Percentiles rank a stretch among this genome's conserved stretches.
These are phyloP conservation scores for Botia kubotai DNA, from an alignment of 2,797 vertebrate genomes.

Conservation along the genomic window DNA sequence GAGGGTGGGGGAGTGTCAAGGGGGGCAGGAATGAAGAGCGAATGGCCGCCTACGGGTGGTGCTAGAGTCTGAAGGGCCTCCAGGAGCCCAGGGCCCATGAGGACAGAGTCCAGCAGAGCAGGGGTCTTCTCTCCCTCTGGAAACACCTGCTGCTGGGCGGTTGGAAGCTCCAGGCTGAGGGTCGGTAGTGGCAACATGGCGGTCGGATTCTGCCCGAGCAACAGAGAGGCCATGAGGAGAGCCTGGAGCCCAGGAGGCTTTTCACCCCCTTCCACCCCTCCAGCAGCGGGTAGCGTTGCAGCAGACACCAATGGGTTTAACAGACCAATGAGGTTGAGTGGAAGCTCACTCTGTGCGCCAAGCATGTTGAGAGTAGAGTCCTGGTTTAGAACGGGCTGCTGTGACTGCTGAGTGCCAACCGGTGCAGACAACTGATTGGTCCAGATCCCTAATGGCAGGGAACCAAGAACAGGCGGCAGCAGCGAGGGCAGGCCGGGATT, in stretches of 20 bases:
- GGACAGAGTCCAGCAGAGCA: constrained; percentile 78
- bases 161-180: constrained; percentile 80
- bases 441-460: constrained; percentile 73
- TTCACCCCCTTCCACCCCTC: constrained; percentile 63
- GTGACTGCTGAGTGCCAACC: constrained; percentile 30
- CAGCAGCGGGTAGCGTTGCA: constrained; percentile 62
- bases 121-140: constrained; percentile 78
- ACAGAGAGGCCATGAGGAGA: constrained; percentile 85
- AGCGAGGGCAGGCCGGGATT: constrained; percentile 79
- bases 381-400: constrained; percentile 70
- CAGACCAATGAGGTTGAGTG: constrained; percentile 70
- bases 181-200: constrained; percentile 78
- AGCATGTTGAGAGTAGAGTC: constrained; percentile 73
- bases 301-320: constrained; percentile 67
- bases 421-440: constrained; percentile 69
- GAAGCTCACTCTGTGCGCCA: constrained; percentile 72
- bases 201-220: constrained; percentile 76
- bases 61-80: constrained; percentile 74
- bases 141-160: constrained; percentile 78
- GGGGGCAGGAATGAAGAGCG: constrained; percentile 68
- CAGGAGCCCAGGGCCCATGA: constrained; percentile 70
- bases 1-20: constrained; percentile 72
- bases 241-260: constrained; percentile 78
- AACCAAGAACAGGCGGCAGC: constrained; percentile 78
- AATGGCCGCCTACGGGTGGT: constrained; percentile 65